Conservation (phyloP, 2,888 invertebrate genomes). For the Myopa tessellatipennis region DNA sequence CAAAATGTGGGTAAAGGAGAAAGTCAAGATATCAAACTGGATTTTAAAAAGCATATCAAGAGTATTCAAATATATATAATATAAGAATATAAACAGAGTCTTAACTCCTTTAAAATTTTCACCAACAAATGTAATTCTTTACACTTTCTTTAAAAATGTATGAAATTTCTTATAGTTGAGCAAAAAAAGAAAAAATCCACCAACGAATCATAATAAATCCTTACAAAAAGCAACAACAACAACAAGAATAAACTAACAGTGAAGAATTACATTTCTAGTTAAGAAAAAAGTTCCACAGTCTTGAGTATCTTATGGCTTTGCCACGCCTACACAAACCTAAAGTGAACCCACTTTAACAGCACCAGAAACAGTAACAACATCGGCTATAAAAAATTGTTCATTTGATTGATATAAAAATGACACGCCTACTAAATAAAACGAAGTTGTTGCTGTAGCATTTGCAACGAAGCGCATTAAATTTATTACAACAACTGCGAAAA, state of each 20-base stretch:
- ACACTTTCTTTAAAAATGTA: too few relatives aligned
- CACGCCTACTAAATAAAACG: slow-evolving; percentile 51
- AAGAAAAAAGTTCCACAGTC: not conserved
- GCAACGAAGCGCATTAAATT: slow-evolving; percentile 41
- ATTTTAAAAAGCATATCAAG: too few relatives aligned
- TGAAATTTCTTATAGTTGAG: too few relatives aligned
- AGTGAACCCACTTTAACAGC: not conserved
- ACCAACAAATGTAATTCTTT: too few relatives aligned
- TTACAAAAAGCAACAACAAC: not conserved
- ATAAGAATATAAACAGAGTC: too few relatives aligned
- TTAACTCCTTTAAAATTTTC: too few relatives aligned
- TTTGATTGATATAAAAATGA: slow-evolving; percentile 54
- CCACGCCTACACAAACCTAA: slow-evolving; percentile 14
- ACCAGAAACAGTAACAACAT: not conserved
- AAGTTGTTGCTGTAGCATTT: slow-evolving; percentile 13
- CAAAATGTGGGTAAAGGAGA: not conserved
- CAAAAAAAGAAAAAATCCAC: not conserved
- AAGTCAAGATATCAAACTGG: not conserved
- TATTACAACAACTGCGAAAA: slow-evolving; percentile 46
- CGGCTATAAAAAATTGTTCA: slow-evolving; percentile 24
- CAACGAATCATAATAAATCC: not conserved
- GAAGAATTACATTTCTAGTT: not conserved
- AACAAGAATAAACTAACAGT: not conserved
- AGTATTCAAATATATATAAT: too few relatives aligned
- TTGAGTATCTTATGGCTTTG: slow-evolving; percentile 8